Base-by-base conservation (phyloP, 2,888 invertebrate species). In the Volucella inflata region DNA sequence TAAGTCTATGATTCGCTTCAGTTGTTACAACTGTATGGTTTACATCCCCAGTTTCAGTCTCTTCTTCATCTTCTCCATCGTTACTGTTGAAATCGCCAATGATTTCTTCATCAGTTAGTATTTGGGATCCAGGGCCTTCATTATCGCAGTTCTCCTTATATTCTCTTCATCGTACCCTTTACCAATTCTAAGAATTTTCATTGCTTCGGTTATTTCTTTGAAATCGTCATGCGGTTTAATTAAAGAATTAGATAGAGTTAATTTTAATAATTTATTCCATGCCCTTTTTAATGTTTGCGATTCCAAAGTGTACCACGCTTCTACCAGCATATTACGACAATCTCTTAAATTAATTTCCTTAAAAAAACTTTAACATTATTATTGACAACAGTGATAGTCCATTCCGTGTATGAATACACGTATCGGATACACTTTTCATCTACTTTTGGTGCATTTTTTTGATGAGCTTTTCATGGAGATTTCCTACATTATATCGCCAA, bases 131-230 rank as follows among this genome's bases (percentile, higher is more conserved):
- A 48, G 12, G 48, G 48, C 11, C 48, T 48, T 48, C 48, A 48
- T 12, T 48, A 48, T 48, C 48, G n/a, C 48, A 48, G 16, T 48
- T 48, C 48, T 10, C 48, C 11, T 48, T n/a, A n/a, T 36, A 14
- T 6, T 36, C 21, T 55, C 36, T 55, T 21, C 2, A 21, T 21
- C 21, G 21, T 2, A 21, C 21, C 21, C 21, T 21, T 21, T 2
- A 2, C 21, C 21, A 21, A 21, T 21, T 1, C 21, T 51, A 51
- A 51, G 51, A 51, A 51, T 51, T 51, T 51, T 51, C 14, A 51
- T 51, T 51, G 51, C 17, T 51, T 51, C 51, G 2, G 51, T 51
- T 51, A 51, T 51, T 51, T 51, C 16, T 51, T 51, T 51, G 21
- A 51, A 51, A 48, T 12, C 48, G 48, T 48, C 48, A 16, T 48